Evolutionary conservation across 2,888 invertebrate genomes (phyloP).

Genomic region (Hyles lineata): DNA sequence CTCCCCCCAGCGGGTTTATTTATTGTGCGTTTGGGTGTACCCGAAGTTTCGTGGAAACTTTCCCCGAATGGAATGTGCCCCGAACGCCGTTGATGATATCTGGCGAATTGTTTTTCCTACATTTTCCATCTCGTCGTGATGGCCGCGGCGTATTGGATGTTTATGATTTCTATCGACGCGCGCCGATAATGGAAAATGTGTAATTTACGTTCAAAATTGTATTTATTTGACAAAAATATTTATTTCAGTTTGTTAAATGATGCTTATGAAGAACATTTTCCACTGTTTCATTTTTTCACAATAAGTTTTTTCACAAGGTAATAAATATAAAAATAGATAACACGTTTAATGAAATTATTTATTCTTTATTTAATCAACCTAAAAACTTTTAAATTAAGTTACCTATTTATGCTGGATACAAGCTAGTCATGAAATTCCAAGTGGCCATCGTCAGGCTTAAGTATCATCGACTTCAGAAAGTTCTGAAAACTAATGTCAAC

Average conservation of each 20-base stretch:
- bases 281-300: no score
- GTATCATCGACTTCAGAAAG: no score
- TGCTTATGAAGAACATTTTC: neutral
- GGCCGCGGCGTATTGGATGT: slow-evolving; percentile 20
- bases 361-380: no score
- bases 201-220: slow-evolving; percentile 18
- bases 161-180: slow-evolving; percentile 23
- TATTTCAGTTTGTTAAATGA: slow-evolving; percentile 26
- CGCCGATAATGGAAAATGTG: slow-evolving; percentile 30
- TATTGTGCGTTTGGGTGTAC: slow-evolving; percentile 81
- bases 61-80: slow-evolving; percentile 75
- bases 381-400: no score
- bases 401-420: no score
- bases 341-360: no score
- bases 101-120: slow-evolving; percentile 62
- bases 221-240: slow-evolving; percentile 26
- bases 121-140: slow-evolving; percentile 52
- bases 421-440: no score
- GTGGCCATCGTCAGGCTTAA: no score
- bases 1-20: slow-evolving; percentile 73
- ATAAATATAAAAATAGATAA: no score
- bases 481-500: no score
- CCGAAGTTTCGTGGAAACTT: slow-evolving; percentile 69
- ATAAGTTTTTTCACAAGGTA: no score
- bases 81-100: slow-evolving; percentile 71